Conservation (phyloP, 2,113 vertebrate species). For the Hiodon tergisus region DNA sequence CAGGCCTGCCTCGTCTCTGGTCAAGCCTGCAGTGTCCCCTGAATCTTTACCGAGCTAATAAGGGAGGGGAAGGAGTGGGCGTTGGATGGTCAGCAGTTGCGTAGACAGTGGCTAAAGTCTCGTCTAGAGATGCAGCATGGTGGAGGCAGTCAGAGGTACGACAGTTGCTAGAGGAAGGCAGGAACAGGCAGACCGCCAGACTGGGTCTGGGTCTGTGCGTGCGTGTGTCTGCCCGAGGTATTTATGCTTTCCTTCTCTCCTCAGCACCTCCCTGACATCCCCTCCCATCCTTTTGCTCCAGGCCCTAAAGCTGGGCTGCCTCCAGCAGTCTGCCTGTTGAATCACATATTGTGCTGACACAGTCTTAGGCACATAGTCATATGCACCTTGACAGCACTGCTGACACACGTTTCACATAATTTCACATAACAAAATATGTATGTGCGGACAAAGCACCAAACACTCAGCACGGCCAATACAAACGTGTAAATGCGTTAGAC, state of each 20-base stretch:
- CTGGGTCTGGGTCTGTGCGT: constrained; percentile 10
- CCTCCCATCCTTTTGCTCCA: not conserved
- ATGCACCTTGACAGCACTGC: constrained; percentile 3
- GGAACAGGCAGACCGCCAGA: not conserved
- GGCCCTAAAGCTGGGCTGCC: constrained; percentile 19
- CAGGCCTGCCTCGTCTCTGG: not conserved
- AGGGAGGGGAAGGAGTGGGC: not conserved
- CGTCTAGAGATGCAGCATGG: not conserved
- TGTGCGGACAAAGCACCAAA: no score
- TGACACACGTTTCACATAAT: not conserved
- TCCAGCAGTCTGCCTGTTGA: constrained; percentile 24
- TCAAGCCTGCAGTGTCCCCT: not conserved
- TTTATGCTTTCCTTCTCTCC: constrained; percentile 26
- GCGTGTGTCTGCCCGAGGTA: not conserved
- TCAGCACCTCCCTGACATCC: constrained; percentile 6
- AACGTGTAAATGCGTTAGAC: no score
- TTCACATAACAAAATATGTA: not conserved
- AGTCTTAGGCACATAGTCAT: not conserved
- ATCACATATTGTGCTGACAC: not conserved
- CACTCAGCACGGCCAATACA: no score
- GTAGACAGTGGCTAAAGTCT: not conserved
- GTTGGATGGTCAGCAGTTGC: constrained; percentile 1
- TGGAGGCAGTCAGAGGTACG: not conserved
- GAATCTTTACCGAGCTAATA: not conserved
- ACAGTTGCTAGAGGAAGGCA: not conserved